A percentile compares a stretch with the other conserved stretches of the same genome.
These are phyloP conservation scores for Nannoperca obscura DNA, from an alignment of 2,797 vertebrate genomes.

Conservation along the genomic window DNA sequence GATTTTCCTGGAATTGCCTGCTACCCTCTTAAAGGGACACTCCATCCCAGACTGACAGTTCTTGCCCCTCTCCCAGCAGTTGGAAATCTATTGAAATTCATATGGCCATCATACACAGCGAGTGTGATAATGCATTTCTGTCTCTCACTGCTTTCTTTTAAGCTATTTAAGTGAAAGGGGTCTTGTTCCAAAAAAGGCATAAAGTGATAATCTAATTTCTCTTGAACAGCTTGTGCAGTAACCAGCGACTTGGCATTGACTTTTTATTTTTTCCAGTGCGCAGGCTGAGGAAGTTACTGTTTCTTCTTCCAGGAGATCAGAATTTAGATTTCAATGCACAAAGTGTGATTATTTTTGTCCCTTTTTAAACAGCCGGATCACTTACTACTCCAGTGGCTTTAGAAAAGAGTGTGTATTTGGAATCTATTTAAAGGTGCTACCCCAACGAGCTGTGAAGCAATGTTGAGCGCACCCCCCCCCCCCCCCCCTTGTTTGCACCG, in stretches of 20 bases:
- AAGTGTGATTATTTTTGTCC: not conserved
- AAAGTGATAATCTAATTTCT: slow-evolving; percentile 50
- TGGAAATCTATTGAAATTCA: slow-evolving; percentile 22
- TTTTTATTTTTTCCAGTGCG: slow-evolving; percentile 4
- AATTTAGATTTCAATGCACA: slow-evolving; percentile 13
- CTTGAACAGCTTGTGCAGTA: slow-evolving; percentile 55
- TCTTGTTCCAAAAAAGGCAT: slow-evolving; percentile 41
- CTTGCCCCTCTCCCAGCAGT: not conserved
- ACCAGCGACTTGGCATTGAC: slow-evolving; percentile 36
- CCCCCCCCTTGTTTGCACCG: not conserved
- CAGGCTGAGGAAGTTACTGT: slow-evolving; percentile 29
- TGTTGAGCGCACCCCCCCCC: no score
- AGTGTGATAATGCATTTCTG: slow-evolving; percentile 26
- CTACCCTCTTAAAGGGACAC: slow-evolving; percentile 37
- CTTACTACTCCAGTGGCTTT: not conserved
- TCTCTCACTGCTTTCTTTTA: slow-evolving; percentile 19
- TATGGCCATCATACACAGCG: not conserved
- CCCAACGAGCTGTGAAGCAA: not conserved
- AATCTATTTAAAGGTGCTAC: not conserved
- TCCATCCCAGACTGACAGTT: not conserved
- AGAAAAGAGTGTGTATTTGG: not conserved
- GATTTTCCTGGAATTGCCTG: slow-evolving; percentile 30
- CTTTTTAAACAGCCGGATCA: not conserved
- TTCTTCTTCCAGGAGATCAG: slow-evolving; percentile 22
- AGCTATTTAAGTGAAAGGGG: slow-evolving; percentile 29